Percentiles rank a stretch among this genome's conserved stretches.
Evolutionary conservation across 2,797 vertebrate species (phyloP).

Genomic region (Pseudocheirus occidentalis): DNA sequence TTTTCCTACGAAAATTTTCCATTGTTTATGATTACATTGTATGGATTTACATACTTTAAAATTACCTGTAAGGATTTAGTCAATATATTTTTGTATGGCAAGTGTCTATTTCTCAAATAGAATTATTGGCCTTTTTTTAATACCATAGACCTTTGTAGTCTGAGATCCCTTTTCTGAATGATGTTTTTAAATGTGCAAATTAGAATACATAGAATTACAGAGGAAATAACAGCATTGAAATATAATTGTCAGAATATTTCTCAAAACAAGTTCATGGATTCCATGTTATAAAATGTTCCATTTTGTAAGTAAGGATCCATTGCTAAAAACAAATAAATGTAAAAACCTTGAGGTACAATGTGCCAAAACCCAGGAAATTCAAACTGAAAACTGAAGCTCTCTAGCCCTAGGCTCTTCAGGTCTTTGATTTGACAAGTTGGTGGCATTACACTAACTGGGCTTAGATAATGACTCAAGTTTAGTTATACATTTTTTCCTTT

Average conservation of each 20-base stretch:
- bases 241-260: neutral
- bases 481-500: neutral
- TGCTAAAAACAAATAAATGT: neutral
- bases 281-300: neutral
- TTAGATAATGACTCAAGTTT: neutral
- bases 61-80: constrained; percentile 31
- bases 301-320: constrained; percentile 5
- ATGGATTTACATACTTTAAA: constrained; percentile 36
- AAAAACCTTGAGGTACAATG: constrained; percentile 4
- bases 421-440: neutral
- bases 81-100: constrained; percentile 17
- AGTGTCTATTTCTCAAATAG: constrained; percentile 36
- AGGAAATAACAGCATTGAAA: neutral
- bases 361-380: constrained; percentile 62
- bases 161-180: neutral
- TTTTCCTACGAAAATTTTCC: neutral
- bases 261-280: neutral
- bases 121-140: neutral
- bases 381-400: neutral
- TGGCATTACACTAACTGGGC: neutral
- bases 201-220: neutral
- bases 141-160: neutral
- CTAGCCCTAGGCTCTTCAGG: neutral
- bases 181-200: neutral
- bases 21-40: constrained; percentile 51